These are phyloP conservation scores for Anthoscopus minutus DNA, from an alignment of 2,113 vertebrate genomes.

Conservation along the genomic window DNA sequence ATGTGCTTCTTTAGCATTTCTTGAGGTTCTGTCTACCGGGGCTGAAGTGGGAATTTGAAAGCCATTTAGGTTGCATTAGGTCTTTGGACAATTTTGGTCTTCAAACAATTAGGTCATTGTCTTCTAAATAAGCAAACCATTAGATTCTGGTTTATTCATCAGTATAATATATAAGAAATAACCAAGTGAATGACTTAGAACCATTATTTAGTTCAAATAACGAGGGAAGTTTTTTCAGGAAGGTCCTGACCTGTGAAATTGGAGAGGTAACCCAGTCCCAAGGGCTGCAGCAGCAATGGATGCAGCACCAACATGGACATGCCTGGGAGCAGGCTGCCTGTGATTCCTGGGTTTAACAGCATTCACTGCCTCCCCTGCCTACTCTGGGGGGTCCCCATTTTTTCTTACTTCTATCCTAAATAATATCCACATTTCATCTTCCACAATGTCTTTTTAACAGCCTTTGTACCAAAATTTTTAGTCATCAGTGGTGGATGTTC, in stretches of 20 bases:
- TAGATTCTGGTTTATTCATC: background rate
- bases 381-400: background rate
- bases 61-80: background rate
- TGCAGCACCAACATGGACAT: background rate
- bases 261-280: background rate
- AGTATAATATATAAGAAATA: background rate
- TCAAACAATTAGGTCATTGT: background rate
- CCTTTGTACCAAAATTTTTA: background rate
- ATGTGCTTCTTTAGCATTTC: background rate
- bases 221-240: background rate
- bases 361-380: background rate
- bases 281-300: background rate
- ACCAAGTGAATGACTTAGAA: background rate
- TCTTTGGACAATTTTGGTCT: background rate
- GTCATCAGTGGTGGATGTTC: rapidly evolving
- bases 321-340: background rate
- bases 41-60: background rate
- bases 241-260: background rate
- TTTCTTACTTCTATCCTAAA: background rate
- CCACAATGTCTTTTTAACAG: background rate
- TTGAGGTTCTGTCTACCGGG: background rate
- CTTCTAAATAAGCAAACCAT: background rate
- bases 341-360: background rate
- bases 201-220: background rate
- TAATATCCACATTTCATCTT: background rate